Evolutionary conservation across 2,888 invertebrate genomes (phyloP).

Genomic region (Ligdia adustata): DNA sequence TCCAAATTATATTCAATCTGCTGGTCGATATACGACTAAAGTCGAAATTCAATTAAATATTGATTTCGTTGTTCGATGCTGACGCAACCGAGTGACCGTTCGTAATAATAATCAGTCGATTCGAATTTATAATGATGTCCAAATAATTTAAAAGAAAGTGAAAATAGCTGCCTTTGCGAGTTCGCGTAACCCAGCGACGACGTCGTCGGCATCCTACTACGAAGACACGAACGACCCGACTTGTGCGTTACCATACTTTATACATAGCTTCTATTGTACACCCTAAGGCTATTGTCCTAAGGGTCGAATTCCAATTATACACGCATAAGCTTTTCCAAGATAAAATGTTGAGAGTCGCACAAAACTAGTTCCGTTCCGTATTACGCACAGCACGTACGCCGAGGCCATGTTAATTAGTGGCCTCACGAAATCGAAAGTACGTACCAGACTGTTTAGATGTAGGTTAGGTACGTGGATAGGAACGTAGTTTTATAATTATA

Average conservation of each 20-base stretch:
- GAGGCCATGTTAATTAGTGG: constrained; percentile 78
- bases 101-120: constrained; percentile 61
- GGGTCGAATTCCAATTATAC: constrained; percentile 2
- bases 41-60: constrained; percentile 34
- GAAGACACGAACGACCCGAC: constrained; percentile 7
- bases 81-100: constrained; percentile 51
- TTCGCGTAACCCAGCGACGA: constrained; percentile 32
- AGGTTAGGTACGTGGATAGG: constrained; percentile 61
- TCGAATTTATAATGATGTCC: constrained; percentile 58
- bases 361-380: constrained; percentile 70
- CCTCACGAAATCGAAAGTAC: constrained; percentile 82
- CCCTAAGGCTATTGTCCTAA: constrained; percentile 2
- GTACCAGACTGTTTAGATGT: constrained; percentile 56
- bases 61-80: constrained; percentile 44
- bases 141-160: constrained; percentile 78
- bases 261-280: background rate
- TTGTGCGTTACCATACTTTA: background rate
- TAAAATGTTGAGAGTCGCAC: constrained; percentile 39
- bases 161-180: constrained; percentile 60
- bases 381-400: constrained; percentile 72
- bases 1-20: too few species aligned
- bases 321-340: constrained; percentile 10
- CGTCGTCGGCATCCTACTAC: constrained; percentile 10
- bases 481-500: constrained; percentile 57
- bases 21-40: too few species aligned